Base-by-base conservation (phyloP, 1,140 invertebrate species). In the Drosophila busckii region DNA sequence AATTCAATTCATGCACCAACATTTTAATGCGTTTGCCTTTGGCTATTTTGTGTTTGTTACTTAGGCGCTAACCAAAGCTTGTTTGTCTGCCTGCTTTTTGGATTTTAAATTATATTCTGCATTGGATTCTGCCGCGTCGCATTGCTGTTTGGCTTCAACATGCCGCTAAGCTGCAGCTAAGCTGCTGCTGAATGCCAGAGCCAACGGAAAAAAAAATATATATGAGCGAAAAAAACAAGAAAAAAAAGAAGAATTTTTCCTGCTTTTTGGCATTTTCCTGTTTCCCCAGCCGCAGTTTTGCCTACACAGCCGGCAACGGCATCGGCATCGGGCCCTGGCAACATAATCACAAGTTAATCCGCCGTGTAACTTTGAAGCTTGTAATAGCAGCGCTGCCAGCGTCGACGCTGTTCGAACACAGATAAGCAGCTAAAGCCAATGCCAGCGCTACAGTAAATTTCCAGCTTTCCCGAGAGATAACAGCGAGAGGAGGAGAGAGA, bases 1-100 rank as follows among this genome's bases (percentile, higher is more conserved):
- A 82, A 82, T 82, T 82, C 76, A 75, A 83, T 75, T 82, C 75
- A 83, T 83, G 75, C 83, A 82, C 83, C 83, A 75, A n/a, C n/a
- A 82, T 82, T 83, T 70, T 61, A 60, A 83, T 75, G 65, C 67
- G 55, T 50, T n/a, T 50, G 75, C 64, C 60, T 67, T 52, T 60
- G 58, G 37, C 37, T 32, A 32, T 49, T 56, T 37, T 41, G 19
- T 26, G 10, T 28, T 10, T 9, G 17, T 35, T 60, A 29, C 37
- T 5, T 20, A 29, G 19, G 1, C 15, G 13, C 12, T 26, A n/a
- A n/a, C n/a, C n/a, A n/a, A n/a, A n/a, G n/a, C n/a, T 25, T 35
- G 25, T 37, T 56, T 42, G 25, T 25, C 58, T 45, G 12, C 29
- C 54, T 49, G 44, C 52, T 56, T 48, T 55, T 55, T 73, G 56